These are phyloP conservation scores for Cydia amplana DNA, from an alignment of 1,140 invertebrate species.

Conservation along the genomic window DNA sequence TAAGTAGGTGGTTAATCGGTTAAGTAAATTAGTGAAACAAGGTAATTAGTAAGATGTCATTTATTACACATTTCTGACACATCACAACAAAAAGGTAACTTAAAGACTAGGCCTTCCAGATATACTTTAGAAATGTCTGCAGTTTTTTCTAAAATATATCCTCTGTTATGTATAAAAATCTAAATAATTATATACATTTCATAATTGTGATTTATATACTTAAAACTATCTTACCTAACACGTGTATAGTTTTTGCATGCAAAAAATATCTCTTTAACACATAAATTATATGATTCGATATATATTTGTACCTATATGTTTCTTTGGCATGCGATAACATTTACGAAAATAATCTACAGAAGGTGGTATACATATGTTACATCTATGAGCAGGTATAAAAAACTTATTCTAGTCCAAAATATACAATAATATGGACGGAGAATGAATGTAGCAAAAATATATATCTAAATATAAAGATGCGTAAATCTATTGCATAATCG, in stretches of 20 bases:
- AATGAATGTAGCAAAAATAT: not conserved
- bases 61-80: constrained; percentile 22
- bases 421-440: constrained; percentile 20
- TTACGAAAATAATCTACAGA: constrained; percentile 16
- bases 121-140: constrained; percentile 9
- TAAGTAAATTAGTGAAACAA: constrained; percentile 22
- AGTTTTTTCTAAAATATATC: constrained; percentile 9
- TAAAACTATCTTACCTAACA: constrained; percentile 11
- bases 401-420: constrained; percentile 27
- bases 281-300: constrained; percentile 29
- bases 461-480: constrained; percentile 22
- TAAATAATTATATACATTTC: constrained; percentile 29
- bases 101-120: constrained; percentile 22
- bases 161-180: constrained; percentile 16
- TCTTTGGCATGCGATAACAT: constrained; percentile 33
- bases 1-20: not conserved
- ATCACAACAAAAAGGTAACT: constrained; percentile 20
- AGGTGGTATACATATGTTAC: constrained; percentile 12
- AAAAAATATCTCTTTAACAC: constrained; percentile 30
- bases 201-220: constrained; percentile 26
- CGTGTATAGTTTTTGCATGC: constrained; percentile 33
- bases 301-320: constrained; percentile 33
- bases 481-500: constrained; percentile 12
- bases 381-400: constrained; percentile 14
- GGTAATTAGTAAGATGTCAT: constrained; percentile 29